Evolutionary conservation across 2,113 vertebrate genomes (phyloP), one percentile per base, ranked within the genome.

Genomic region (Rana temporaria): DNA sequence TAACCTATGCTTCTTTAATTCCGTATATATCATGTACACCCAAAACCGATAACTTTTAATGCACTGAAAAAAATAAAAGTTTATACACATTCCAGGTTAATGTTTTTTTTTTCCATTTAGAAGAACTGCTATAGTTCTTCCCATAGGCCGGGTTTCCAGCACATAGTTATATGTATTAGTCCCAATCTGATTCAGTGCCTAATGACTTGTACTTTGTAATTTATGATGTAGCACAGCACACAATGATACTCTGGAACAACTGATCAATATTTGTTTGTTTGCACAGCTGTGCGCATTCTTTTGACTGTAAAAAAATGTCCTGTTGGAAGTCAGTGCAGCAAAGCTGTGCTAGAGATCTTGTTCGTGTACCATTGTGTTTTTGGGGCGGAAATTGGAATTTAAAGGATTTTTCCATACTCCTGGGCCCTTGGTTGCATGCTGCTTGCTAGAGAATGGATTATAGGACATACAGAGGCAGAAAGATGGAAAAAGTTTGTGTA

Each of bases 231-330:
- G 19, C 52, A 26, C 78, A 80, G 56, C 55, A 70, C 78, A 80
- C 56, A 62, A 34, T 8, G 67, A 80, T 57, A 48, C 67, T 80
- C 48, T 80, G 67, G 78, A 80, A 70, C 78, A 73, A 73, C 71
- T 70, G 70, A 69, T 70, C 32, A 62, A 80, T 70, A 71, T 80
- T 80, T 80, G 78, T 80, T 80, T 80, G 78, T 80, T 80, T 80
- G 78, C 78, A 80, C 78, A 80, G 78, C 78, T 80, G 78, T 22
- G n/a, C 34, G 20, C 78, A 71, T 70, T 80, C 78, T 62, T 80
- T 34, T 38, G 56, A 52, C 32, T 80, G 56, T 26, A 42, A 1
- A 59, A 79, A 79, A 30, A 69, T 70, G 78, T 80, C 55, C 67
- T 80, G 65, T 48, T 80, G 67, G 78, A 80, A 80, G n/a, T 70